These are phyloP conservation scores for Ennomos quercinarius DNA, from an alignment of 2,888 invertebrate genomes.

Conservation along the genomic window DNA sequence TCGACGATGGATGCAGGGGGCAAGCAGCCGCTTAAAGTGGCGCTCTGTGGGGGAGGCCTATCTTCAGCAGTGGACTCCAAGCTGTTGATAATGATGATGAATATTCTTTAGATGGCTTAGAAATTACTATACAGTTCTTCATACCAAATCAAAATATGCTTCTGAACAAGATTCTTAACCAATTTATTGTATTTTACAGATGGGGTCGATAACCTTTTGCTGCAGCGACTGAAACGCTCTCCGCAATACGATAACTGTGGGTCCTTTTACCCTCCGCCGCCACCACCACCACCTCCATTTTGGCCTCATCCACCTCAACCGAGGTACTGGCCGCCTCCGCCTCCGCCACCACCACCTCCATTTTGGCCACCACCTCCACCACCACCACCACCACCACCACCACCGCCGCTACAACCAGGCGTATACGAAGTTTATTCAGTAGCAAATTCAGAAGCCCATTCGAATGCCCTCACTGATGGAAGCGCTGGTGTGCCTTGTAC, in stretches of 20 bases:
- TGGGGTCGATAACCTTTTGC: slow-evolving; percentile 43
- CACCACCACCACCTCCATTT: slow-evolving; percentile 47
- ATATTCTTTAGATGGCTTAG: too few relatives aligned
- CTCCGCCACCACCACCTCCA: slow-evolving; percentile 37
- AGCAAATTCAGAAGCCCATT: slow-evolving; percentile 21
- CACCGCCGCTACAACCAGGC: slow-evolving; percentile 39
- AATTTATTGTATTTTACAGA: too few relatives aligned
- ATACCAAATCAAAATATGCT: too few relatives aligned
- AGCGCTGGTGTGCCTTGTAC: slow-evolving; percentile 30
- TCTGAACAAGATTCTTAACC: too few relatives aligned
- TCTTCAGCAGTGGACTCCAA: too few relatives aligned
- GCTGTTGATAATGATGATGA: too few relatives aligned
- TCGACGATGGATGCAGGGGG: too few relatives aligned
- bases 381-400: slow-evolving; percentile 41
- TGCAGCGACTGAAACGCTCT: slow-evolving; percentile 62
- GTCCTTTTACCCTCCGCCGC: slow-evolving; percentile 47
- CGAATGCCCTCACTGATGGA: not conserved
- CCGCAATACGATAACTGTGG: slow-evolving; percentile 53
- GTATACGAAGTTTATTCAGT: slow-evolving; percentile 28
- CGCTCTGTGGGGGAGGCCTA: too few relatives aligned
- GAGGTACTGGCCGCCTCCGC: slow-evolving; percentile 40
- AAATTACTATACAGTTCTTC: too few relatives aligned
- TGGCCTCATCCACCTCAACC: slow-evolving; percentile 39
- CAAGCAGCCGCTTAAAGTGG: too few relatives aligned
- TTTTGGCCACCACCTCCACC: slow-evolving; percentile 41